These are phyloP conservation scores for Polyommatus icarus DNA, from an alignment of 2,888 invertebrate genomes.

Conservation along the genomic window DNA sequence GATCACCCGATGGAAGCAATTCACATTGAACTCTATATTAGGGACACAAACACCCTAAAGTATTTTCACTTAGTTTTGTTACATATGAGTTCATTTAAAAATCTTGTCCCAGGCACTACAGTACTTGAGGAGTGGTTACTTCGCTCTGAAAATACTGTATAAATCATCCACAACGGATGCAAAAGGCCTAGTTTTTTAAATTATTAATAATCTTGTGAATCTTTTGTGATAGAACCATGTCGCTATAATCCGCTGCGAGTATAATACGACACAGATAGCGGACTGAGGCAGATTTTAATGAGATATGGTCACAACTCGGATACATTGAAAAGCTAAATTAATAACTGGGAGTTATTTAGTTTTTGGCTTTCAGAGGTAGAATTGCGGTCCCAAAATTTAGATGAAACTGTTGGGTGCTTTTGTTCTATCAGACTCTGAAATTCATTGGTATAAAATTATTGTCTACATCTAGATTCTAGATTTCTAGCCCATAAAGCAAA, in stretches of 20 bases:
- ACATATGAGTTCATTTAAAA: too few species aligned
- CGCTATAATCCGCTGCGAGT: slow-evolving; percentile 40
- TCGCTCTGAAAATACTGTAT: too few species aligned
- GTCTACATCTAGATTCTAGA: too few species aligned
- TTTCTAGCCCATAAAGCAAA: too few species aligned
- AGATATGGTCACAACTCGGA: slow-evolving; percentile 38
- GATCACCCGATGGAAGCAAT: too few species aligned
- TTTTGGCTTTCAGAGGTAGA: neutral
- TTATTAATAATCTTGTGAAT: slow-evolving; percentile 46
- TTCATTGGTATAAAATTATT: neutral
- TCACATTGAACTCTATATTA: too few species aligned
- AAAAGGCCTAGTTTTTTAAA: slow-evolving; percentile 34
- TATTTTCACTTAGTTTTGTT: too few species aligned
- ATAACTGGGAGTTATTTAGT: neutral
- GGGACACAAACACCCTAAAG: slow-evolving; percentile 35
- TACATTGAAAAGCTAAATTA: slow-evolving; percentile 17
- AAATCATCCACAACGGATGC: too few species aligned
- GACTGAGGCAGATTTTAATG: slow-evolving; percentile 39
- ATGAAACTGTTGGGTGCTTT: neutral
- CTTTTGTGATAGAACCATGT: slow-evolving; percentile 46
- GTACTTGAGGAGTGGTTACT: too few species aligned
- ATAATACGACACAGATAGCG: neutral
- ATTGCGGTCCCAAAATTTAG: neutral
- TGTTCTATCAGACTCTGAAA: neutral
- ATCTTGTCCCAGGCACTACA: too few species aligned